phyloP scores from a whole-genome alignment of 2,888 invertebrate genomes.

The Portevinia maculata region DNA sequence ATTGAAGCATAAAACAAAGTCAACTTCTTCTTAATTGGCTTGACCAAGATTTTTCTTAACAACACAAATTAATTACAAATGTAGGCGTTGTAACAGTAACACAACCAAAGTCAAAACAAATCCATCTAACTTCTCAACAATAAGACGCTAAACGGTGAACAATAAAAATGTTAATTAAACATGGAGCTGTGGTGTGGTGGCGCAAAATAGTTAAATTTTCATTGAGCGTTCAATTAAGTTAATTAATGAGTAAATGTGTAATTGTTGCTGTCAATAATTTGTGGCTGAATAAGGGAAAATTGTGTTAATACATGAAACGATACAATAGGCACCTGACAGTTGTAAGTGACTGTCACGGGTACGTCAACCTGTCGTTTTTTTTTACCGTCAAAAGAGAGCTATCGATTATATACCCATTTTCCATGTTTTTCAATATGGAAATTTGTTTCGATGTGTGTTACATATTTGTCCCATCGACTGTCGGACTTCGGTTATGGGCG shows the following conservation, averaged over 20 bases:
- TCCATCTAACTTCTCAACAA: conserved; percentile 26
- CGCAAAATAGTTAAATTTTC: conserved; percentile 56
- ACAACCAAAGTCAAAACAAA: conserved; percentile 18
- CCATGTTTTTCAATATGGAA: conserved; percentile 31
- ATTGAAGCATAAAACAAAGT: neutral
- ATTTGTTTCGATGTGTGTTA: conserved; percentile 61
- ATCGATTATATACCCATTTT: neutral
- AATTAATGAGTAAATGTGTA: conserved; percentile 44
- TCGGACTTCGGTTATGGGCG: neutral
- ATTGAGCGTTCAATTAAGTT: conserved; percentile 67
- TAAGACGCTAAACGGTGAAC: conserved; percentile 50
- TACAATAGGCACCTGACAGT: conserved; percentile 17
- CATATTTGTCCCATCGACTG: conserved; percentile 34
- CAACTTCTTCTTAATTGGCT: conserved; percentile 30
- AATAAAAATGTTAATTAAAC: conserved; percentile 60
- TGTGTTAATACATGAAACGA: conserved; percentile 9
- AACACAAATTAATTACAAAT: conserved; percentile 26
- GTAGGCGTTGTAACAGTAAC: conserved; percentile 38
- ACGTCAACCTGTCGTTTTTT: conserved; percentile 35
- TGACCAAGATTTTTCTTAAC: conserved; percentile 1
- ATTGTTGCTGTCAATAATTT: conserved; percentile 53
- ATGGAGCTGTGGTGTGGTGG: conserved; percentile 10
- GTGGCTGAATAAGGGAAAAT: conserved; percentile 38
- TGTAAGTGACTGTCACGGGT: conserved; percentile 33
- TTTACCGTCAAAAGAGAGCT: conserved; percentile 24